Evolutionary conservation across 2,888 invertebrate species (phyloP).

Genomic region (Agrochola circellaris): DNA sequence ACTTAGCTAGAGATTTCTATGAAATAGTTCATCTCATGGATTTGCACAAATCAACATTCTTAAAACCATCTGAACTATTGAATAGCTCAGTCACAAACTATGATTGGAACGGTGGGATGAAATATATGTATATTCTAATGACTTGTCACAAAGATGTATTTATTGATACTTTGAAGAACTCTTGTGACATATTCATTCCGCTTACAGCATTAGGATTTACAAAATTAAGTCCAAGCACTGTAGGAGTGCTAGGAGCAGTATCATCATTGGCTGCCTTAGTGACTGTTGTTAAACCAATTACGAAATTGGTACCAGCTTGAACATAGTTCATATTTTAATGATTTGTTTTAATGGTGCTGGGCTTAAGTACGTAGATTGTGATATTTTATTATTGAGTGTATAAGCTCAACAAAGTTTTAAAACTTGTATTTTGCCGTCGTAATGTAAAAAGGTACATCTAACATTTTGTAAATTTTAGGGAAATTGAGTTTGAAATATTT

Average conservation of each 20-base stretch:
- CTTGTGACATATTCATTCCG: slow-evolving; percentile 96
- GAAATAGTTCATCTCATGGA: slow-evolving; percentile 93
- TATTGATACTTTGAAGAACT: slow-evolving; percentile 96
- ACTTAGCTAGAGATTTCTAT: slow-evolving; percentile 95
- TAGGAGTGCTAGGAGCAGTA: slow-evolving; percentile 94
- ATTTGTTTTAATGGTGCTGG: slow-evolving; percentile 62
- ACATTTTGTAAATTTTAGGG: not conserved
- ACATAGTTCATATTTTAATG: slow-evolving; percentile 34
- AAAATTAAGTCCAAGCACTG: slow-evolving; percentile 93
- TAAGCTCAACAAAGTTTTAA: not conserved
- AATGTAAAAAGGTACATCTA: not conserved
- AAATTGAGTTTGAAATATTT: not conserved
- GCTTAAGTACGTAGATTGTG: slow-evolving; percentile 39
- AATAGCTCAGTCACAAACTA: slow-evolving; percentile 75
- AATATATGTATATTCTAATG: slow-evolving; percentile 77
- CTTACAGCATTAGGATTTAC: slow-evolving; percentile 95
- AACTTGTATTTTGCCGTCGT: not conserved
- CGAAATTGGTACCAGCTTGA: slow-evolving; percentile 93
- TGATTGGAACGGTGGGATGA: slow-evolving; percentile 75
- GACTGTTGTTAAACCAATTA: slow-evolving; percentile 94
- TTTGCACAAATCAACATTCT: slow-evolving; percentile 79
- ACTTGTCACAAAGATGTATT: slow-evolving; percentile 92
- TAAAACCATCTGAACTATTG: slow-evolving; percentile 85
- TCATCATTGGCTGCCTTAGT: slow-evolving; percentile 95
- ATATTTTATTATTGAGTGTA: slow-evolving; percentile 27